Conservation (phyloP, 2,888 invertebrate genomes). For the Microctonus aethiopoides region DNA sequence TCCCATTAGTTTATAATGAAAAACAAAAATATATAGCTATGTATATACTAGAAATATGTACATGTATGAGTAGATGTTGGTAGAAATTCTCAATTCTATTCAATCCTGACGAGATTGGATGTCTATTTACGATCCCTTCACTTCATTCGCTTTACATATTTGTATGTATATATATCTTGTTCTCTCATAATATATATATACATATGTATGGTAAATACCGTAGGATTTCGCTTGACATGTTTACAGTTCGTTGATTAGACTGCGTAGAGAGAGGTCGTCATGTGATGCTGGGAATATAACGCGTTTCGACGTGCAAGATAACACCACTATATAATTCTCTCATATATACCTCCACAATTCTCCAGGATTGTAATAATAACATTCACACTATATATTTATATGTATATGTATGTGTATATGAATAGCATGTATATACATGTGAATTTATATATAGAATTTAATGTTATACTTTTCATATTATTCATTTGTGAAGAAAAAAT, state of each 20-base stretch:
- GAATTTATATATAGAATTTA: no score
- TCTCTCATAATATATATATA: background rate
- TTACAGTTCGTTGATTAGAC: constrained; percentile 30
- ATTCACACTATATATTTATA: background rate
- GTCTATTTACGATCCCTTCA: constrained; percentile 17
- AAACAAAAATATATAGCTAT: no score
- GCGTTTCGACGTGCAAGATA: constrained; percentile 7
- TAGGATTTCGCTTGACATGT: constrained; percentile 21
- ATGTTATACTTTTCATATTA: no score
- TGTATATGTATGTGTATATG: background rate
- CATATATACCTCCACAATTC: constrained; percentile 1
- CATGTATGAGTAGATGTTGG: background rate
- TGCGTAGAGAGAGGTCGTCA: background rate
- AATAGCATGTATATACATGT: no score
- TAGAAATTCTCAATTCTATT: constrained; percentile 25
- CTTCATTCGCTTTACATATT: constrained; percentile 7
- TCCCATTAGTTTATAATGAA: no score
- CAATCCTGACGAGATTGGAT: constrained; percentile 25
- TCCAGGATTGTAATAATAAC: constrained; percentile 6
- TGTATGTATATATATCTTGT: background rate
- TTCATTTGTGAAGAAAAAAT: no score
- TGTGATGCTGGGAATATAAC: constrained; percentile 8
- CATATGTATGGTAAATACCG: background rate
- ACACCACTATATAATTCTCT: background rate
- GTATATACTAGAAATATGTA: background rate